A percentile compares a stretch with the other conserved stretches of the same genome.
These are phyloP conservation scores for Babylonia areolata DNA, from an alignment of 1,140 invertebrate species.

Conservation along the genomic window DNA sequence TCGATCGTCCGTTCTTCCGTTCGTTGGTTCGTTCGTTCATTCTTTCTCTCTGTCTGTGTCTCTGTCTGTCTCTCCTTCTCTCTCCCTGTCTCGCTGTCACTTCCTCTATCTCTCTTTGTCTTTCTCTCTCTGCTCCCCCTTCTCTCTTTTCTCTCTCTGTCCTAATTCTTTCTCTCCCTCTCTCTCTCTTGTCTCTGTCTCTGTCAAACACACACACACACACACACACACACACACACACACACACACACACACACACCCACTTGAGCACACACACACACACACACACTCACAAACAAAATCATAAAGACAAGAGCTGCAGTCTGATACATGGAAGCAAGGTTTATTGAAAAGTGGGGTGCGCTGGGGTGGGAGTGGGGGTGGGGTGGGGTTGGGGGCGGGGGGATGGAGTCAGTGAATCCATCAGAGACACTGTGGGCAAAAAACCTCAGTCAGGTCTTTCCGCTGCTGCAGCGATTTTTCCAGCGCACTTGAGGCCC, in stretches of 20 bases:
- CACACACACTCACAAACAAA: neutral
- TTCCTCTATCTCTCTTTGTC: no score
- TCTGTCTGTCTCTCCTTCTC: no score
- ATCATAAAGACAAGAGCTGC: no score
- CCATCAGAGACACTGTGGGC: neutral
- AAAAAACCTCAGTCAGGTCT: neutral
- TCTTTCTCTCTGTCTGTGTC: no score
- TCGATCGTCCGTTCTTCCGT: no score
- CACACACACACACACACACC: neutral
- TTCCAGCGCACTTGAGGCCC: neutral
- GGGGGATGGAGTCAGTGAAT: neutral
- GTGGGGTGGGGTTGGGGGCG: no score
- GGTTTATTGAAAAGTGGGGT: no score
- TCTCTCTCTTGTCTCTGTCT: neutral
- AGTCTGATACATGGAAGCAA: no score
- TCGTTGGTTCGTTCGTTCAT: no score
- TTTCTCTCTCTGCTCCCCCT: neutral
- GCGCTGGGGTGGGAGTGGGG: no score
- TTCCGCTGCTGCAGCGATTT: neutral
- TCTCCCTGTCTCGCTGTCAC: no score
- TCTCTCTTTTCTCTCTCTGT: neutral
- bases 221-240: neutral
- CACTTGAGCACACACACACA: neutral
- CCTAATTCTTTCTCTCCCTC: neutral
- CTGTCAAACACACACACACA: neutral